phyloP scores from a whole-genome alignment of 1,140 invertebrate species.

The Thrips palmi region DNA sequence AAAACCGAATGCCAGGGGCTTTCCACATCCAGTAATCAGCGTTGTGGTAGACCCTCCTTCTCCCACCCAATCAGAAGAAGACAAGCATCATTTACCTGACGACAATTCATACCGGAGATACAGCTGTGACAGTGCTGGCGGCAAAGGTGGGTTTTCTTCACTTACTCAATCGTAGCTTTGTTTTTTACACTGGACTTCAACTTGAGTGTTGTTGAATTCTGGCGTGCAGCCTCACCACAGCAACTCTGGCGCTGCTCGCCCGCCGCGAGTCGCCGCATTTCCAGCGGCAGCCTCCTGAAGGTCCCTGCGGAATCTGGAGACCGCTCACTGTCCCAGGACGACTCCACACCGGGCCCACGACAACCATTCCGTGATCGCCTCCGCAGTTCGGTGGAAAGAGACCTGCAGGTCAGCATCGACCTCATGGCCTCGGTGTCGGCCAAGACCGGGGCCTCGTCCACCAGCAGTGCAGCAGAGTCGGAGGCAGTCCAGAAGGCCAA shows the following conservation, averaged over 20 bases:
- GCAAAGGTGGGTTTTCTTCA: conserved; percentile 13
- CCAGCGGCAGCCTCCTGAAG: conserved; percentile 20
- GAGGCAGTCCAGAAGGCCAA: conserved; percentile 30
- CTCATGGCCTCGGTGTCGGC: conserved; percentile 9
- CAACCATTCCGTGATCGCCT: no score
- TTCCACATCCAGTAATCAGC: conserved; percentile 37
- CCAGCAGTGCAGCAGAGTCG: conserved; percentile 10
- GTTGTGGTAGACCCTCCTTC: conserved; percentile 51
- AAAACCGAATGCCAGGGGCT: conserved; percentile 12
- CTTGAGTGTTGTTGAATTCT: no score
- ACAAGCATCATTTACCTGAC: conserved; percentile 20
- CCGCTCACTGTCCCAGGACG: no score
- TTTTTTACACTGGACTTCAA: no score
- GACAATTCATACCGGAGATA: conserved; percentile 16
- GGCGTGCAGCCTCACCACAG: no score
- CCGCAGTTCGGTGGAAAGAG: no score
- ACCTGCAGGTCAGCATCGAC: conserved; percentile 14
- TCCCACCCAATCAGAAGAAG: conserved; percentile 26
- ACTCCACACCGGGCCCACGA: no score
- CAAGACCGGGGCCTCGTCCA: conserved; percentile 6
- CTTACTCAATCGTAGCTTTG: conserved; percentile 2
- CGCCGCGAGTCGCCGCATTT: not conserved
- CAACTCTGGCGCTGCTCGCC: not conserved
- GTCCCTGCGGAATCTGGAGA: no score
- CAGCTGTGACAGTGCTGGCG: conserved; percentile 19